phyloP scores from a whole-genome alignment of 2,113 vertebrate species.

The Rhinolophus sinicus region DNA sequence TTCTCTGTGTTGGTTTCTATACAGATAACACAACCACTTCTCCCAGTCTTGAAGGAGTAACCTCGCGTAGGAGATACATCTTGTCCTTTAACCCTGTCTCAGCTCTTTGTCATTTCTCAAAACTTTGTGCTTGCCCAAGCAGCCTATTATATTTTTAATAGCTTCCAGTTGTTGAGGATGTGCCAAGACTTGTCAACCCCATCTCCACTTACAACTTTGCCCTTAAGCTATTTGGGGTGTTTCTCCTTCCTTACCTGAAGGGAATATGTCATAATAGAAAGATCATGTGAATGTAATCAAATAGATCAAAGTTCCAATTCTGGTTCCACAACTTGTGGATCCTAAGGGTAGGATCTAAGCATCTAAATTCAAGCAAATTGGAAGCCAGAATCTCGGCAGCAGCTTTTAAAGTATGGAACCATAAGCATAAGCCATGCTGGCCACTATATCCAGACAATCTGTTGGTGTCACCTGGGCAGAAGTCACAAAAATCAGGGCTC shows the following conservation, averaged over 20 bases:
- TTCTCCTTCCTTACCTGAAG: background rate
- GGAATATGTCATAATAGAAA: background rate
- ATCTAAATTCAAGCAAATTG: background rate
- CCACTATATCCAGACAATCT: background rate
- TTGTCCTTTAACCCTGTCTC: background rate
- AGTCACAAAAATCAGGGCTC: background rate
- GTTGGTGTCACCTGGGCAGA: background rate
- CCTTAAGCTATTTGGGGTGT: background rate
- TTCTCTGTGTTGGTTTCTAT: background rate
- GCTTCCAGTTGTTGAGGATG: too few species aligned
- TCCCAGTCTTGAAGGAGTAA: background rate
- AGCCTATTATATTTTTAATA: background rate
- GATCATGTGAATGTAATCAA: background rate
- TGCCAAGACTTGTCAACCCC: background rate
- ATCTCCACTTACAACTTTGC: background rate
- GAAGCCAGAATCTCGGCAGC: background rate
- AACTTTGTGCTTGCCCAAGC: background rate
- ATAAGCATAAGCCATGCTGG: background rate
- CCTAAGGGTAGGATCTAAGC: background rate
- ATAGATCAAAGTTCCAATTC: background rate
- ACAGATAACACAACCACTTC: background rate
- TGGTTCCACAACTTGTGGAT: background rate
- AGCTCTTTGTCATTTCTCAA: background rate
- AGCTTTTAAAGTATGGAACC: background rate
- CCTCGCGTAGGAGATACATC: background rate